Evolutionary conservation across 2,113 vertebrate species (phyloP), one percentile per base, ranked within the genome.

Genomic region (Nothocercus nigrocapillus): DNA sequence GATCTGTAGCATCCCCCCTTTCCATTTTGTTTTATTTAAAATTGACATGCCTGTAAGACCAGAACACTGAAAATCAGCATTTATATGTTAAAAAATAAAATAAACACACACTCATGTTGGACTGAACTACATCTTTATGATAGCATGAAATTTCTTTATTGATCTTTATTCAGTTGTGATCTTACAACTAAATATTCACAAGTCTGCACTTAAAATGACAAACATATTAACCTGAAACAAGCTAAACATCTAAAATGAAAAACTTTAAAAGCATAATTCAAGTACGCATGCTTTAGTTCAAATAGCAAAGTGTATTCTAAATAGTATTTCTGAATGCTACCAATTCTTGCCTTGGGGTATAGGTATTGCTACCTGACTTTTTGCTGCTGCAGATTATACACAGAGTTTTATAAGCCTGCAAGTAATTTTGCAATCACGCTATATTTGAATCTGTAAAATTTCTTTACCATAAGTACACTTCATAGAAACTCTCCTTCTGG

Each of bases 1-100:
- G 66, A 99, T 99, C 95, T 99, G 98, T 70, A 99, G 96, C 3
- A 98, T 99, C 77, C 98, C 99, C 68, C 99, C 99, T 97, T 99
- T 99, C 99, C 99, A 99, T 96, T 98, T 99, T 47, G 99, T 98
- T 97, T 99, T 99, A 97, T 99, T 99, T 93, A 99, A 96, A 92
- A 98, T 8, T 3, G 98, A 99, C 92, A 99, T 61, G 95, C 99
- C 99, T 99, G 77, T 82, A 86, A 96, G 94, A 44, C 21, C 95
- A 89, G 63, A 54, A 91, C 59, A 80, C 2, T 11, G 13, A 42
- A 64, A 80, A 38, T 22, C 2, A 85, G 0, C 47, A 9, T 62
- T 75, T 72, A 70, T 76, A 28, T 8, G 3, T 64, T 3, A 13
- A 36, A 59, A 42, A 40, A 58, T 34, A 42, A 14, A 28, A n/a